phyloP scores from a whole-genome alignment of 2,888 invertebrate species.

The Gymnocheta viridis region DNA sequence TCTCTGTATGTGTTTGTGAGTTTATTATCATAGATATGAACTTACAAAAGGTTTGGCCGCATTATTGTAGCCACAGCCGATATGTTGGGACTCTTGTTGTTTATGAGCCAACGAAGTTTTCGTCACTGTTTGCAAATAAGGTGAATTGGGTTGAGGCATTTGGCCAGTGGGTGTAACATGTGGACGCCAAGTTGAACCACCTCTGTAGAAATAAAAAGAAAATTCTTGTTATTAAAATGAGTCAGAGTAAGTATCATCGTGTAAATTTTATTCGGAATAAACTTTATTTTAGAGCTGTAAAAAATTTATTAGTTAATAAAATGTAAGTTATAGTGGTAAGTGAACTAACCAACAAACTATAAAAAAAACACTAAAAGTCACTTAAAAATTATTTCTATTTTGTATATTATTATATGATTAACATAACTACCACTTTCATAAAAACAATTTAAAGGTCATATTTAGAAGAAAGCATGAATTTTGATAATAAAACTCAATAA shows the following conservation, averaged over 20 bases:
- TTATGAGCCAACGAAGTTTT: constrained; percentile 92
- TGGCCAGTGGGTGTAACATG: constrained; percentile 91
- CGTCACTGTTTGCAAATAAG: constrained; percentile 87
- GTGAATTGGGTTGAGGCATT: constrained; percentile 83
- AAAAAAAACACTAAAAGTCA: too few species aligned
- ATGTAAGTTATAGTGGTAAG: background rate
- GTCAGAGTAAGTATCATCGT: too few species aligned
- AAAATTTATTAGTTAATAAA: too few species aligned
- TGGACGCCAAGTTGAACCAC: constrained; percentile 95
- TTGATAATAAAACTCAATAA: too few species aligned
- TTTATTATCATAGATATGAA: constrained; percentile 55
- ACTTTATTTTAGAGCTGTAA: background rate
- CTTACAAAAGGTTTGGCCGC: constrained; percentile 91
- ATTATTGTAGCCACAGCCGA: constrained; percentile 94
- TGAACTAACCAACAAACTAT: too few species aligned
- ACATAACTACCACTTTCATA: too few species aligned
- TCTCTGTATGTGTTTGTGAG: background rate
- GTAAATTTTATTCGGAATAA: background rate
- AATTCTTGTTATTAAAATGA: background rate
- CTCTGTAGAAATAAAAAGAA: constrained; percentile 83
- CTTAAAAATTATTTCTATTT: too few species aligned
- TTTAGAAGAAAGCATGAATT: too few species aligned
- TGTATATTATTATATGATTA: too few species aligned
- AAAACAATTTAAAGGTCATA: too few species aligned
- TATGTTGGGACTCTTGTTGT: constrained; percentile 86